These are phyloP conservation scores for Cantharis rustica DNA, from an alignment of 2,888 invertebrate genomes.

Conservation along the genomic window DNA sequence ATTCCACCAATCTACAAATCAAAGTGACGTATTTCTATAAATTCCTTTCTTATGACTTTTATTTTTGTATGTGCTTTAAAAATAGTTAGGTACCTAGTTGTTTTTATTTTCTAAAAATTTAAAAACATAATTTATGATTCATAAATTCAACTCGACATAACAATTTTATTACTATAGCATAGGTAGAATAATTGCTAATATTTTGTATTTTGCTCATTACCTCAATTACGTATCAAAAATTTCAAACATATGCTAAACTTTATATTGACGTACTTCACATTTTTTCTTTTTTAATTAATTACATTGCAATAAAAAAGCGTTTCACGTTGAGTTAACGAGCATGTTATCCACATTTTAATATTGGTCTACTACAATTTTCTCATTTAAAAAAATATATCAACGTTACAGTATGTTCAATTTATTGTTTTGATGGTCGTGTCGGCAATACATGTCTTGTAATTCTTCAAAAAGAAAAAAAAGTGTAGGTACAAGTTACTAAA, in stretches of 20 bases:
- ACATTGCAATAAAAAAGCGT: too few species aligned
- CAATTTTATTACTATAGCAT: background rate
- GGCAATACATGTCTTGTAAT: background rate
- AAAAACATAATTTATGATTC: background rate
- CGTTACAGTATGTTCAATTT: too few species aligned
- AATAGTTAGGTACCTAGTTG: background rate
- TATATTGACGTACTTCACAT: too few species aligned
- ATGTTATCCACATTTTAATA: too few species aligned
- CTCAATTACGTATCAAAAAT: too few species aligned
- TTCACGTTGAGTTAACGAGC: too few species aligned
- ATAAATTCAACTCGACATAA: background rate
- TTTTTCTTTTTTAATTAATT: too few species aligned
- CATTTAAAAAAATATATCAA: too few species aligned
- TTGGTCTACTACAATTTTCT: too few species aligned
- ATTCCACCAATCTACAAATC: conserved; percentile 31
- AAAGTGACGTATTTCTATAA: conserved; percentile 25
- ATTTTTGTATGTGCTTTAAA: background rate
- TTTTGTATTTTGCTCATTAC: background rate
- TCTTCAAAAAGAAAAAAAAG: background rate
- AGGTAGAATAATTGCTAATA: background rate
- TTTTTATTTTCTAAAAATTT: background rate
- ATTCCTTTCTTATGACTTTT: conserved; percentile 16
- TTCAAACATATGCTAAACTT: too few species aligned
- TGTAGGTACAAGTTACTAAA: background rate
- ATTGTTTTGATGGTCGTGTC: background rate